Evolutionary conservation across 2,113 vertebrate genomes (phyloP), one percentile per base, ranked within the genome.

Genomic region (Ailuropoda melanoleuca): DNA sequence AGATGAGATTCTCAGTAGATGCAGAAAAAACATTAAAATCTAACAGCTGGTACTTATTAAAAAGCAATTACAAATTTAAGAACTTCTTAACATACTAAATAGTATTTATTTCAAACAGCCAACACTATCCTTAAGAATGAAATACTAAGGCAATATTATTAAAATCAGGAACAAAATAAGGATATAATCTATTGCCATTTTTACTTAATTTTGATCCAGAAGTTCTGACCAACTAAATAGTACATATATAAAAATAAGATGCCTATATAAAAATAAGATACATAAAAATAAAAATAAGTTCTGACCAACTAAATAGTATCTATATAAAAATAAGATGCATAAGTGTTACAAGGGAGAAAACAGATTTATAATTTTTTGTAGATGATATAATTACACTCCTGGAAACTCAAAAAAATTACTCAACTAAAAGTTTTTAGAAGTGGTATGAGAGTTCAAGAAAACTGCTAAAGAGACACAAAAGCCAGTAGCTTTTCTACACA

Each of bases 121-220:
- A 74, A 86, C 80, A 50, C 2, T 50, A 86, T 60, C 21, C 18
- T 81, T 89, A 60, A 90, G 74, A 94, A 96, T 82, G 4, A 95
- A 95, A 81, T 74, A 68, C 8, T 88, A 84, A 39, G 19, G 3
- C 23, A 88, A 18, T 62, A n/a, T 62, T 48, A 39, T n/a, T 37
- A 87, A 96, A 88, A 74, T 56, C n/a, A 87, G 37, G 19, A 96
- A 58, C 18, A 86, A 80, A 90, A 62, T 53, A 87, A 24, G 70
- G 15, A 77, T n/a, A 56, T 12, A 39, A 31, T 48, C 77, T 80
- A 90, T 86, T 91, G 56, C 23, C 56, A 88, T 60, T 93, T 92
- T 88, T 56, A 95, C 60, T 92, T 94, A 93, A 64, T 90, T 96
- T 95, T 88, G 39, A 68, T 55, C 3, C 90, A 48, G 4, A 90